Base-by-base conservation (phyloP, 2,888 invertebrate species). In the Rhingia campestris region DNA sequence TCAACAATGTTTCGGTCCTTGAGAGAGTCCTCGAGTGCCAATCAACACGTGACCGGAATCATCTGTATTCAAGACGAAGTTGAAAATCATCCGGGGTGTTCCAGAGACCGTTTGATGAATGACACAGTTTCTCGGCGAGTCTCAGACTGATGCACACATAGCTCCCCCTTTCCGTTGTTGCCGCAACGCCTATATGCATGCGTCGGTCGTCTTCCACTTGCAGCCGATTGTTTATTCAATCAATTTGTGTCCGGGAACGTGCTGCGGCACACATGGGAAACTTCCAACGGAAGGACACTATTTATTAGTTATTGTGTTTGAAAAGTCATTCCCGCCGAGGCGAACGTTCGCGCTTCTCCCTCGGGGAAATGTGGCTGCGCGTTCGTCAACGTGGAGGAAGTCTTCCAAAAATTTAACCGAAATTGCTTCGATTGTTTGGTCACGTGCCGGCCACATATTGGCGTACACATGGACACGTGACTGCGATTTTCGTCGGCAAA, bases 281-380 rank as follows among this genome's bases (percentile, higher is more conserved):
- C 37, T 51, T 51, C 56, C 22, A 61, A 63, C 80, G 84, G 84
- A 84, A 84, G 84, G 84, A 84, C 80, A 84, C 84, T 84, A 84
- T 84, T 84, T 84, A 84, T 84, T 84, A 84, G 84, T 84, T 84
- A 80, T 84, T 80, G 84, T 84, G 54, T 66, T 80, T 70, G 64
- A 61, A 70, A 84, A 84, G 84, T 80, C 84, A 84, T 84, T 84
- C 66, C 66, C 54, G 64, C 59, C 43, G 49, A 51, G 7, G 59
- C 70, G 53, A 66, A 58, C 76, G 81, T 53, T 74, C 35, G 69
- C 22, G 41, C 63, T 32, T 58, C 47, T 45, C 53, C 69, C 79
- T 67, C 64, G 22, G 53, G 69, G 76, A 80, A 66, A 64, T 70
- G 72, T 45, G 70, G 76, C 59, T 32, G 61, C 30, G 56, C 54